phyloP scores from a whole-genome alignment of 2,113 vertebrate genomes.

The Elephantulus edwardii region DNA sequence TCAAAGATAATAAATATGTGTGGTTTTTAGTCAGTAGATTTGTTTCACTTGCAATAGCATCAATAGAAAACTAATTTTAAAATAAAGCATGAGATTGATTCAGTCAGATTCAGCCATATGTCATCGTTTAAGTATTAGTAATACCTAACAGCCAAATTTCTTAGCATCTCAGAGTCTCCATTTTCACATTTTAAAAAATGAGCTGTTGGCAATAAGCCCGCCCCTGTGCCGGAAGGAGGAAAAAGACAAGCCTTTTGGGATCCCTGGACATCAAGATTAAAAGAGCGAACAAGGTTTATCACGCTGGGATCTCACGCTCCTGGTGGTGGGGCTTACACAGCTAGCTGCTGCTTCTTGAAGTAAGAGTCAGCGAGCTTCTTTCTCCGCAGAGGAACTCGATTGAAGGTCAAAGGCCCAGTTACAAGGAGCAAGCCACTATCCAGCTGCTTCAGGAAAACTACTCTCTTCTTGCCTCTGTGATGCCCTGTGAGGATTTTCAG shows the following conservation, averaged over 20 bases:
- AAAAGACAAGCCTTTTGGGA: background rate
- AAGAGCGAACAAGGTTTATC: slow-evolving; percentile 95
- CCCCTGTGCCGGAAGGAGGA: slow-evolving; percentile 50
- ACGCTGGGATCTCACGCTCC: slow-evolving; percentile 94
- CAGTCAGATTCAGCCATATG: background rate
- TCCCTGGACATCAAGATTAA: slow-evolving; percentile 92
- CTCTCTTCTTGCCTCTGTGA: no score
- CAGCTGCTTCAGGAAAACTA: no score
- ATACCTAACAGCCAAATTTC: slow-evolving; percentile 11
- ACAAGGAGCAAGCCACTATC: no score
- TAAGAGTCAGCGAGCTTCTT: no score
- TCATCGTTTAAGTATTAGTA: background rate
- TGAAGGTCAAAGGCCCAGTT: no score
- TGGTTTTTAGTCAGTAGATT: background rate
- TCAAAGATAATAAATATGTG: background rate
- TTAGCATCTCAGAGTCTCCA: background rate
- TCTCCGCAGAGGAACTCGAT: no score
- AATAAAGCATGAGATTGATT: no score
- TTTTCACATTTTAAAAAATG: slow-evolving; percentile 26
- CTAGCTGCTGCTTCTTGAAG: no score
- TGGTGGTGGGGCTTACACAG: no score
- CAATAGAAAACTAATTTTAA: background rate
- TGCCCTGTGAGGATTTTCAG: no score
- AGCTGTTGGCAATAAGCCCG: fast-evolving
- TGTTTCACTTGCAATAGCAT: background rate